phyloP scores from a whole-genome alignment of 2,113 vertebrate species.

The Eurypyga helias region DNA sequence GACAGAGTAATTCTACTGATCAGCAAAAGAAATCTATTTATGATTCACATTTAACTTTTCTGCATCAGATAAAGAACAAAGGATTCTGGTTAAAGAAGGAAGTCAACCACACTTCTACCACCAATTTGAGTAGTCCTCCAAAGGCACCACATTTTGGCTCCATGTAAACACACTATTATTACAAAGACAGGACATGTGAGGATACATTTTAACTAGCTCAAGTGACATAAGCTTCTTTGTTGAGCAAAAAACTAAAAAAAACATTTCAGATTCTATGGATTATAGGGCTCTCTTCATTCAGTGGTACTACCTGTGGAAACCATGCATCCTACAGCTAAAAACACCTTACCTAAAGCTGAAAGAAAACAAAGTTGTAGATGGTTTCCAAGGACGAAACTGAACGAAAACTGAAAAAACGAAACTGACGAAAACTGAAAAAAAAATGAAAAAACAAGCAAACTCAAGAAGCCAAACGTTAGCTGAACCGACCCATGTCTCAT shows the following conservation, averaged over 20 bases:
- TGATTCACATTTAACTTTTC: background rate
- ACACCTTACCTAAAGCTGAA: background rate
- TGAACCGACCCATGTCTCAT: conserved; percentile 30
- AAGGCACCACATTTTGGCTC: background rate
- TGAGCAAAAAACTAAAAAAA: background rate
- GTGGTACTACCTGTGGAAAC: background rate
- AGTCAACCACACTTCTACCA: background rate
- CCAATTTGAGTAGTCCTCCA: background rate
- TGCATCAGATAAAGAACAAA: background rate
- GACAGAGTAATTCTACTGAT: background rate
- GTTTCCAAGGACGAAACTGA: background rate
- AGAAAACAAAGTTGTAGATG: background rate
- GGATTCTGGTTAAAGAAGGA: background rate
- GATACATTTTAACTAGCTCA: background rate
- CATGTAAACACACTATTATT: background rate
- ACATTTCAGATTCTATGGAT: background rate
- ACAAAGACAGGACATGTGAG: background rate
- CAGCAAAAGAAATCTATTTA: background rate
- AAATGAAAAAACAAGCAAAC: background rate
- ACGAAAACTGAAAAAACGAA: background rate
- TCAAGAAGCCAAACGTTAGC: conserved; percentile 35
- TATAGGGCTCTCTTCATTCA: background rate
- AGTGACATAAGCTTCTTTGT: background rate
- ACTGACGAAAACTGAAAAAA: too few species aligned
- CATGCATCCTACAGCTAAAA: background rate